Evolutionary conservation across 2,888 invertebrate genomes (phyloP), one percentile per base, ranked within the genome.

Genomic region (Noctua pronuba): DNA sequence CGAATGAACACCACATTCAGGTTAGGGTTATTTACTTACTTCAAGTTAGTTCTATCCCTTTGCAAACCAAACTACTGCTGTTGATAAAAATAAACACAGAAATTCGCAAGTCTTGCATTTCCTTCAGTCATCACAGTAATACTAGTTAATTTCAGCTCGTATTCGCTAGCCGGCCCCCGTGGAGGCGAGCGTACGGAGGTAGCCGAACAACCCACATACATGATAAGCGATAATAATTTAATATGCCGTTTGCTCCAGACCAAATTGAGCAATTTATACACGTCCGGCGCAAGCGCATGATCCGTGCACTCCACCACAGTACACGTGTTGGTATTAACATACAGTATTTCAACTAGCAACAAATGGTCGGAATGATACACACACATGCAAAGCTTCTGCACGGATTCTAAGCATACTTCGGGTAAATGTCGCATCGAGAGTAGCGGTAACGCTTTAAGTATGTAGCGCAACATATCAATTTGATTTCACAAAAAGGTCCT

Each of bases 181-280:
- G 85, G 92, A 86, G 90, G 90, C 85, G 85, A 83, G 95, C 94
- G 94, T 94, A 95, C 92, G 86, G 89, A 94, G 92, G 95, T 90
- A 95, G 95, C 95, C 89, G 80, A 87, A 87, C 85, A 84, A 80
- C 83, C 86, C 75, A 85, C 83, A 91, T 91, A 93, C 91, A 91
- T 87, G 89, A 90, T 92, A 92, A 88, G 91, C 91, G 87, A 92
- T 94, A 93, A 94, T 95, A 94, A 95, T 95, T 96, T 94, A 94
- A 95, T 94, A 93, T 92, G 93, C 93, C 93, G 92, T 95, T 95
- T 93, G 94, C 93, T 93, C 88, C 86, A 86, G 88, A 92, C 93
- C 88, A 94, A 95, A 96, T 96, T 96, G 95, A 96, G 95, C 95
- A 95, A 96, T 96, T 95, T 96, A 95, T 89, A 82, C 91, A 92